These are phyloP conservation scores for Porphyrio hochstetteri DNA, from an alignment of 2,113 vertebrate species.

Conservation along the genomic window DNA sequence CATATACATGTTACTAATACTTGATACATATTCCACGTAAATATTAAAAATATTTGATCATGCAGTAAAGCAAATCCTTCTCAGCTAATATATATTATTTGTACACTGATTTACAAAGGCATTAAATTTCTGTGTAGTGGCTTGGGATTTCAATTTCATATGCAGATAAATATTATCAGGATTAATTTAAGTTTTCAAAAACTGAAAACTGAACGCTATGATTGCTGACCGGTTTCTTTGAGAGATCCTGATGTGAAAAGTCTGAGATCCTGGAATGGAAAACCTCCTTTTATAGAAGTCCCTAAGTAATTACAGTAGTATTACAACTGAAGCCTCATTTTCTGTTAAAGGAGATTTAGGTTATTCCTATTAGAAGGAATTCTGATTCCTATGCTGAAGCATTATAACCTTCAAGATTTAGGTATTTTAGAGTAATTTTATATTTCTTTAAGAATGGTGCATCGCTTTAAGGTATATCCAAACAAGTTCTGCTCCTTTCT, in stretches of 20 bases:
- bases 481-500: background rate
- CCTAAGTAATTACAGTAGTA: background rate
- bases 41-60: background rate
- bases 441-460: background rate
- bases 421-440: background rate
- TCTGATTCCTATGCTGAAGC: background rate
- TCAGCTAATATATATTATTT: background rate
- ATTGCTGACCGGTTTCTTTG: background rate
- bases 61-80: background rate
- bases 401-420: background rate
- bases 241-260: background rate
- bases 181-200: background rate
- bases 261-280: background rate
- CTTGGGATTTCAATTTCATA: background rate
- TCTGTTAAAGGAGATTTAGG: background rate
- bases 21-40: background rate
- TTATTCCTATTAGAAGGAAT: background rate
- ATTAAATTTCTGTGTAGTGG: background rate
- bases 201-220: background rate
- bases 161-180: background rate
- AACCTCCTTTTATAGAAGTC: background rate
- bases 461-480: background rate
- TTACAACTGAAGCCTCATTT: background rate
- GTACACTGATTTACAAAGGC: background rate
- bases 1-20: fast-evolving